phyloP scores from a whole-genome alignment of 2,888 invertebrate species.

The Coecobrya sp. region DNA sequence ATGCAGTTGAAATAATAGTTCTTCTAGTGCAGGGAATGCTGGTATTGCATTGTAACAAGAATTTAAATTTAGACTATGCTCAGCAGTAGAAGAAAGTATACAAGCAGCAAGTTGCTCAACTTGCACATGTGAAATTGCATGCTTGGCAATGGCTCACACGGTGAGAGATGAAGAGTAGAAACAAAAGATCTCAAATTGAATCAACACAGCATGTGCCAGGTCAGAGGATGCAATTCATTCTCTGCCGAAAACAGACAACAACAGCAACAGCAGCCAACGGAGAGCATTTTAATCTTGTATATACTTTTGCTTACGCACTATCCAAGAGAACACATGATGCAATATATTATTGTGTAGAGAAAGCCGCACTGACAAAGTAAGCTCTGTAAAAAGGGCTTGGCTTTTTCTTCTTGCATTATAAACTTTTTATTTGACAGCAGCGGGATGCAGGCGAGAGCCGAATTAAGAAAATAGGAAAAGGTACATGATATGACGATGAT shows the following conservation, averaged over 20 bases:
- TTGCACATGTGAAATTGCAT: conserved; percentile 23
- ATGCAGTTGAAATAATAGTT: conserved; percentile 7
- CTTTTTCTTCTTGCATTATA: conserved; percentile 69
- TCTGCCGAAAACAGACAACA: conserved; percentile 76
- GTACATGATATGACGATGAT: conserved; percentile 45
- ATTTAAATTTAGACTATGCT: conserved; percentile 71
- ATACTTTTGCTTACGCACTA: not conserved
- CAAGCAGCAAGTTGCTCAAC: conserved; percentile 10
- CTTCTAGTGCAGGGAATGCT: not conserved
- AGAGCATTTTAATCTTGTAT: conserved; percentile 4
- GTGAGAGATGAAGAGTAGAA: conserved; percentile 69
- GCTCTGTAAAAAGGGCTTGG: conserved; percentile 71
- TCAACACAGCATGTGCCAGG: conserved; percentile 80
- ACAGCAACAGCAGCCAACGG: conserved; percentile 51
- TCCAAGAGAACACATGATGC: not conserved
- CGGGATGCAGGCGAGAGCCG: conserved; percentile 74
- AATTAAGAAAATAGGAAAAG: conserved; percentile 53
- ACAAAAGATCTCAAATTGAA: conserved; percentile 81
- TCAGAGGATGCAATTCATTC: conserved; percentile 82
- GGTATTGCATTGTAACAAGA: conserved; percentile 58
- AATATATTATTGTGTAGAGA: conserved; percentile 22
- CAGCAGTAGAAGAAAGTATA: conserved; percentile 23
- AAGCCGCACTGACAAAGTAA: conserved; percentile 54
- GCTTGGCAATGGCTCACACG: conserved; percentile 54
- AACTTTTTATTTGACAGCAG: conserved; percentile 77